Evolutionary conservation across 64 coral and sea anemone genomes (phyloP), one percentile per base, ranked within the genome.

Genomic region (Porites australiensis): DNA sequence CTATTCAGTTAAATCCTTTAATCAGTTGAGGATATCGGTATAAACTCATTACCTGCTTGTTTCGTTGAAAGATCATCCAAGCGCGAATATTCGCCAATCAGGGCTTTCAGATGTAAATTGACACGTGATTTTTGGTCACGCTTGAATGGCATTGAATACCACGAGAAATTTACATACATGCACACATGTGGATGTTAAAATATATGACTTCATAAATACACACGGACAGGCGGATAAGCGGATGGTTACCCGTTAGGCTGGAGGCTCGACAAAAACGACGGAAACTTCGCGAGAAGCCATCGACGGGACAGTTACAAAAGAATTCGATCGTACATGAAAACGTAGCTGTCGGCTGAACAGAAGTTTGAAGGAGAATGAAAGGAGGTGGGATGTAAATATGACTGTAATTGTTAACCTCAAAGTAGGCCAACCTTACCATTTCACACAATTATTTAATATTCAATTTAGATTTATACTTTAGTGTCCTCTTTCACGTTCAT

Each of bases 111-210:
- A 84, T 84, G 81, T 19, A 84, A 84, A 84, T 84, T 4, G 14
- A 84, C 81, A 84, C 81, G 81, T 84, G 81, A 84, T 84, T 50
- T 21, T 21, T 68, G 44, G 64, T 67, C 81, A 84, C 16, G 81
- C 81, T 84, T 84, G 81, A 84, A 48, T 84, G 62, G 37, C n/a
- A 50, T 50, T 84, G 45, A 84, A 84, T 84, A 67, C 62, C 81
- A 69, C 81, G 81, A 69, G 6, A 67, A 69, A 84, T 84, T 84
- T 68, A 68, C 81, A 84, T 84, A 84, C 81, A 84, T 84, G 44
- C 81, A 84, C 44, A 84, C 81, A 84, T 84, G 81, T 84, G 81
- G 81, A 84, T 3, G 47, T 8, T 43, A 47, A 84, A 84, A 69
- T 84, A 52, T 51, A 84, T 69, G 81, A 68, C 63, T 84, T 83